A percentile compares a stretch with the other conserved stretches of the same genome.
Conservation (phyloP, 2,888 invertebrate species). For the Siphlonurus alternatus region DNA sequence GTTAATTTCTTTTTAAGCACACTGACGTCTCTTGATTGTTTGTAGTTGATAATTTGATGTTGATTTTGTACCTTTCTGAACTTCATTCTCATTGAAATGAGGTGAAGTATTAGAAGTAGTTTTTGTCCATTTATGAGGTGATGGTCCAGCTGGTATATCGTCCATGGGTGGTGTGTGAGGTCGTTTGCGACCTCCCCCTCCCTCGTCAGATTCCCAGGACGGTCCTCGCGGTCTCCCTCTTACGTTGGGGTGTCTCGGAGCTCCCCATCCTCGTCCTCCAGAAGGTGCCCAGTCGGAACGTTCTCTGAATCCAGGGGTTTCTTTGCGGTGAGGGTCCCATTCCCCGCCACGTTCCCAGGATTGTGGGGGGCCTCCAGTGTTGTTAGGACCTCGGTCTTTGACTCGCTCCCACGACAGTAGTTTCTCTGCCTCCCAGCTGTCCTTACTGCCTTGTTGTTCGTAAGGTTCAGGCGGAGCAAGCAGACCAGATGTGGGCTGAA, state of each 20-base stretch:
- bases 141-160: not conserved
- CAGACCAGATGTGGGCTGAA: not conserved
- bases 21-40: not conserved
- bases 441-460: not conserved
- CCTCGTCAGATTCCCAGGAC: not conserved
- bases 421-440: not conserved
- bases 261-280: slow-evolving; percentile 1
- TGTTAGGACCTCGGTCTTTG: not conserved
- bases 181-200: slow-evolving; percentile 10
- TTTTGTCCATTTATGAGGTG: not conserved
- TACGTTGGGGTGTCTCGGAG: slow-evolving; percentile 1
- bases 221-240: not conserved
- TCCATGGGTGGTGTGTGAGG: slow-evolving; percentile 13
- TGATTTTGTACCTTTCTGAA: not conserved
- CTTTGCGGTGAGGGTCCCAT: slow-evolving; percentile 11
- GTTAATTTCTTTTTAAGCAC: not conserved
- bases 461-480: not conserved
- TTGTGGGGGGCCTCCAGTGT: not conserved
- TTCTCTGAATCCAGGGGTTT: slow-evolving; percentile 12
- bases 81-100: not conserved
- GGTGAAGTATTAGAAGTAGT: not conserved
- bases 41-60: no score
- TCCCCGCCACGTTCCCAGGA: slow-evolving; percentile 8
- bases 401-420: not conserved
- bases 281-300: not conserved